Evolutionary conservation across 2,113 vertebrate species (phyloP).

Genomic region (Heterotilapia buettikoferi): DNA sequence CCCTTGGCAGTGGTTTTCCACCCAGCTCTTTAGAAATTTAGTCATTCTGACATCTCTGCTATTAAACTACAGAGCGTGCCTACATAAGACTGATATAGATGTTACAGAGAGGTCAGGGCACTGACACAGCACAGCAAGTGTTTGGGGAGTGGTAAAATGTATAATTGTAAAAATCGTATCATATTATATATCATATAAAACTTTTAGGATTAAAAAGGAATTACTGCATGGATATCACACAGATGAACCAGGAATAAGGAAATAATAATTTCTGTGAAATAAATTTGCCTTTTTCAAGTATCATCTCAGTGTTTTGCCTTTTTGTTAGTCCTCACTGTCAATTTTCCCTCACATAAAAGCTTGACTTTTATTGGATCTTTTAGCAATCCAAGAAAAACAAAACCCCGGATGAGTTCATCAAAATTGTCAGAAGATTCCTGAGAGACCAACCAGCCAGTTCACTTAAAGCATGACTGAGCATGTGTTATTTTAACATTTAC

Average conservation of each 20-base stretch:
- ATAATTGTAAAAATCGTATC: background rate
- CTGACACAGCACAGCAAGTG: background rate
- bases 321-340: background rate
- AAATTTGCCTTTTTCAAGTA: background rate
- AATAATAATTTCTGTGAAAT: background rate
- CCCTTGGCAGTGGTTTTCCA: background rate
- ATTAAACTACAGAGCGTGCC: background rate
- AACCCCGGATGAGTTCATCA: background rate
- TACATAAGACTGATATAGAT: background rate
- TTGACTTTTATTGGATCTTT: background rate
- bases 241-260: background rate
- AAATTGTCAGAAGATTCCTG: background rate
- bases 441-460: background rate
- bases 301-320: background rate
- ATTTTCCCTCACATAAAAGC: background rate
- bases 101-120: background rate
- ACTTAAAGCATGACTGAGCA: background rate
- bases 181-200: background rate
- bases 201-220: background rate
- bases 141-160: background rate
- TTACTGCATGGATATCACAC: background rate
- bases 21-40: background rate
- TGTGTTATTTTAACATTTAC: background rate
- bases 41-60: background rate
- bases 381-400: background rate